Evolutionary conservation across 1,140 invertebrate genomes (phyloP), one percentile per base, ranked within the genome.

Genomic region (Trissolcus basalis): DNA sequence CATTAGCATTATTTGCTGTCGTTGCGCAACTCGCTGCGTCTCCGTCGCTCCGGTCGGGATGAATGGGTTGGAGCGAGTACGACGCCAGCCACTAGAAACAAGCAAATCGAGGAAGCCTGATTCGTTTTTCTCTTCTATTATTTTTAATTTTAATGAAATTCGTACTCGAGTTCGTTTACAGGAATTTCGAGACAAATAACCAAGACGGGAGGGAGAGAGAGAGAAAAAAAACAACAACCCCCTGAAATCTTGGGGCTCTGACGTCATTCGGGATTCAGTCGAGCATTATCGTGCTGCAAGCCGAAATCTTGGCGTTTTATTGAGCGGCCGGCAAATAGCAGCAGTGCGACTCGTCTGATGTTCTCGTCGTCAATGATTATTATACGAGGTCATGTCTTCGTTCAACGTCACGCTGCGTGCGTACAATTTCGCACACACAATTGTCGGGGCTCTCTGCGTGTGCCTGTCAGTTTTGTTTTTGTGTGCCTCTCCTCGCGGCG

Each of bases 1-100:
- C 86, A 88, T 88, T 88, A 88, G 84, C 83, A 86, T 88, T 88
- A 87, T 86, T 88, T 87, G 84, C 83, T 73, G 80, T 83, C 82
- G 83, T 88, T 88, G 86, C 83, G 81, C 88, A 88, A 88, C 81
- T 80, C 81, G 74, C 82, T 58, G 14, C 51, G 44, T 72, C 77
- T 69, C 43, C 45, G 68, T 73, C 47, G 59, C 61, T 56, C 55
- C 55, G 47, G 47, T 67, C 72, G 36, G 9, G n/a, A 39, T 39
- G 19, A 27, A 27, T 27, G 19, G 19, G 19, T 39, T 39, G 36
- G 2, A 39, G 36, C 36, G 9, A 39, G 36, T 11, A 39, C 2
- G 36, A 3, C 3, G n/a, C 9, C 36, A n/a, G 9, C n/a, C 36
- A 39, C n/a, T 39, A 39, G 36, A 39, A n/a, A 39, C 36, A 39